Evolutionary conservation across 2,888 invertebrate species (phyloP).

Genomic region (Phyto melanocephala): DNA sequence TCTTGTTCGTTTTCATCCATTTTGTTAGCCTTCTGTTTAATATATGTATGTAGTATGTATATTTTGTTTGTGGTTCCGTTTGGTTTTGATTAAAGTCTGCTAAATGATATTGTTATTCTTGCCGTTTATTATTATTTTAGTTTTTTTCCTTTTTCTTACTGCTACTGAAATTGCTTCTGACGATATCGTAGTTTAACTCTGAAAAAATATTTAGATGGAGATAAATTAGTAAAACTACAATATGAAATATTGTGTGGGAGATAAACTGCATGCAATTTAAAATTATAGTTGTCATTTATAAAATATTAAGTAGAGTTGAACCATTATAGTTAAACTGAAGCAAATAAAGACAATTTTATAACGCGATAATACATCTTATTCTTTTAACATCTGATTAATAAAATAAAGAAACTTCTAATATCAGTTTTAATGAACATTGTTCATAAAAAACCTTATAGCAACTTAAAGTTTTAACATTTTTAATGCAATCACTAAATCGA

Average conservation of each 20-base stretch:
- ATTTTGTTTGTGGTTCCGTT: not conserved
- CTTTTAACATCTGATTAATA: too few relatives aligned
- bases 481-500: too few relatives aligned
- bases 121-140: not conserved
- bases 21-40: conserved; percentile 48
- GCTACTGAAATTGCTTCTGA: conserved; percentile 18
- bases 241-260: conserved; percentile 50
- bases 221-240: conserved; percentile 52
- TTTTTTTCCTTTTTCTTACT: conserved; percentile 34
- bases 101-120: conserved; percentile 17
- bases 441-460: too few relatives aligned
- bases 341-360: too few relatives aligned
- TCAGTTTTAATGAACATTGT: too few relatives aligned
- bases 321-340: conserved; percentile 7
- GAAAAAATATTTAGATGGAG: conserved; percentile 50
- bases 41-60: too few relatives aligned
- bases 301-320: conserved; percentile 26
- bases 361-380: too few relatives aligned
- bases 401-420: too few relatives aligned
- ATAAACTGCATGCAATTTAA: conserved; percentile 18
- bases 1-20: conserved; percentile 88
- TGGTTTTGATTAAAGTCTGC: conserved; percentile 49
- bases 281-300: conserved; percentile 14
- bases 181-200: conserved; percentile 55
- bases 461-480: too few relatives aligned